These are phyloP conservation scores for Macroramphosus scolopax DNA, from an alignment of 2,797 vertebrate species.

Conservation along the genomic window DNA sequence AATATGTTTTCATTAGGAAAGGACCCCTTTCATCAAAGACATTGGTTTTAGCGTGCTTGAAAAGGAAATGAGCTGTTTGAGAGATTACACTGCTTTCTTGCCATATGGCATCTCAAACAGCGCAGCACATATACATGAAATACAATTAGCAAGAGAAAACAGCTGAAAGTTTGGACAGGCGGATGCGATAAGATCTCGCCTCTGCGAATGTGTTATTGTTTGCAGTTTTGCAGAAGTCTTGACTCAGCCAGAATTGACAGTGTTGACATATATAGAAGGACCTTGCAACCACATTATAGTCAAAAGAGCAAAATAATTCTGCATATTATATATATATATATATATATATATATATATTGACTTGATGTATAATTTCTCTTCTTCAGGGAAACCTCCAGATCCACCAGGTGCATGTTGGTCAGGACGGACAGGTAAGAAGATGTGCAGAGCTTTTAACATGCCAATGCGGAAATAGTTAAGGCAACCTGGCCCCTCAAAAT, in stretches of 20 bases:
- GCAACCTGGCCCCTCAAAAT: no score
- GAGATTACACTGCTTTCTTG: conserved; percentile 59
- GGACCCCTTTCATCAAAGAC: conserved; percentile 72
- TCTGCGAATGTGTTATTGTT: conserved; percentile 20
- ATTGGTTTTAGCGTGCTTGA: conserved; percentile 64
- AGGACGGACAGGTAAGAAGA: conserved; percentile 94
- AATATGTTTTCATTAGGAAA: conserved; percentile 75
- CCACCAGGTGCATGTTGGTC: conserved; percentile 96
- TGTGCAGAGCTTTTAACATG: not conserved
- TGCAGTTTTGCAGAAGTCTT: conserved; percentile 28
- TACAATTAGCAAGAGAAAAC: conserved; percentile 49
- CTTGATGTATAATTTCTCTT: conserved; percentile 43
- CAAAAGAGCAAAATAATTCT: no score
- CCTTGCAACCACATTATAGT: conserved; percentile 9
- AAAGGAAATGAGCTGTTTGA: conserved; percentile 77
- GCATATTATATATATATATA: no score
- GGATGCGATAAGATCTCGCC: no score
- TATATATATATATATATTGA: no score
- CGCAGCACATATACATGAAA: conserved; percentile 49
- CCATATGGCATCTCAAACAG: conserved; percentile 54
- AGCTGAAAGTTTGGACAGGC: conserved; percentile 21
- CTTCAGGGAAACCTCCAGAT: conserved; percentile 97
- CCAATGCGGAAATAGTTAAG: no score
- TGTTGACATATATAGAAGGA: no score
- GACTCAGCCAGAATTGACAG: conserved; percentile 26